Evolutionary conservation across 2,888 invertebrate genomes (phyloP).

Genomic region (Bimastos eiseni): DNA sequence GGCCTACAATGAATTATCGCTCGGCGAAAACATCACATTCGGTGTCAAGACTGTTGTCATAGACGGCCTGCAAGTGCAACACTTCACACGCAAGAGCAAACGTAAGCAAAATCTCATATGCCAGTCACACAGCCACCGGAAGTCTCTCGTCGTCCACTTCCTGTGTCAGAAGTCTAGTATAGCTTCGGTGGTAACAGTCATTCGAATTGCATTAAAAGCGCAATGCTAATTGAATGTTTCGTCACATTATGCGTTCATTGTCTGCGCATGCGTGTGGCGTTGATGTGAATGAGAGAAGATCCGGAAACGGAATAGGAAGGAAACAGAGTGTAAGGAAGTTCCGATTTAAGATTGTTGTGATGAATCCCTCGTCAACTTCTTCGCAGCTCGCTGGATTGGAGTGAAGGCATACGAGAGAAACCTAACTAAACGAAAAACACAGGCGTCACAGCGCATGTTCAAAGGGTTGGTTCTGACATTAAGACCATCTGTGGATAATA

Average conservation of each 20-base stretch:
- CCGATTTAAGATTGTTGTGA: background rate
- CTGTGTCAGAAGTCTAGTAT: background rate
- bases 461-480: no score
- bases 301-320: background rate
- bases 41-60: no score
- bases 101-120: background rate
- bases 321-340: background rate
- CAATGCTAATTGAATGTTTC: background rate
- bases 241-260: slow-evolving; percentile 3
- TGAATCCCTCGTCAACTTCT: background rate
- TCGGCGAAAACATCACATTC: no score
- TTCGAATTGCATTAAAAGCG: background rate
- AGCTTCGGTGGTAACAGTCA: background rate
- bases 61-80: no score
- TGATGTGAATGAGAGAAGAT: background rate
- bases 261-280: background rate
- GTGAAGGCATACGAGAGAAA: background rate
- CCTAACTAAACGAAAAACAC: background rate
- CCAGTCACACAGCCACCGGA: background rate
- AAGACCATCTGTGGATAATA: no score
- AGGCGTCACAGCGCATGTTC: no score
- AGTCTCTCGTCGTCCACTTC: background rate
- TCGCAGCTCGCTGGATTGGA: background rate
- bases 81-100: no score
- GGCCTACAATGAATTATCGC: no score